Base-by-base conservation (phyloP, 1,140 invertebrate genomes). In the Drosophila nannoptera region DNA sequence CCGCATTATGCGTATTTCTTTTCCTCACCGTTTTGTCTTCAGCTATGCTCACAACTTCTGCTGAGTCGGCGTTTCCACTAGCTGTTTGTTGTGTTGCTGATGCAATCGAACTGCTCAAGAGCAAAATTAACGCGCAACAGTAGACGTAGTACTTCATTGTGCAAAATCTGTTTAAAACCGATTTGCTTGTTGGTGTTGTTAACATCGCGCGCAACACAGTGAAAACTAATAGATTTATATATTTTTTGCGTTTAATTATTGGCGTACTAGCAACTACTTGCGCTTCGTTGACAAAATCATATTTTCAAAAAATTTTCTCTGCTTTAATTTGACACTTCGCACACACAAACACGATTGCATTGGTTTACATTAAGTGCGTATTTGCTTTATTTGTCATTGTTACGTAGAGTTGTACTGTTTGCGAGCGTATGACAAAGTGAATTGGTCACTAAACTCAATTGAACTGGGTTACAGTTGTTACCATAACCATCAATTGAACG, bases 61-160 rank as follows among this genome's bases (percentile, higher is more conserved):
- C 81, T 29, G 81, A 86, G 81, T 86, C 81, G 71, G 52, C 71
- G 53, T 70, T 73, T 56, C 43, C 31, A 59, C 54, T 65, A 52
- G 59, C 63, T 32, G 43, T 65, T 48, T 66, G 56, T 65, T 66
- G 52, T 40, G 62, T 48, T 64, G 87, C 87, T 88, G 87, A 88
- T 88, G 84, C 81, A 89, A 89, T 89, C 62, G 50, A 48, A 65
- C 73, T 55, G 73, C 71, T 75, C 32, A 73, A 66, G 33, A 74
- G 68, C 73, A 87, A 84, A 88, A 86, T 75, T 38, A 84, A 68
- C 71, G 69, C 77, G 77, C 77, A 86, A 81, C 61, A 77, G 66
- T 60, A 55, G 55, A 80, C 69, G 73, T 59, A 80, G 68, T 67
- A 69, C 77, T 78, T 81, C 81, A 86, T 86, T 86, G 81, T 86